Evolutionary conservation across 2,797 vertebrate species (phyloP), one percentile per base, ranked within the genome.

Genomic region (Hydrophis major): DNA sequence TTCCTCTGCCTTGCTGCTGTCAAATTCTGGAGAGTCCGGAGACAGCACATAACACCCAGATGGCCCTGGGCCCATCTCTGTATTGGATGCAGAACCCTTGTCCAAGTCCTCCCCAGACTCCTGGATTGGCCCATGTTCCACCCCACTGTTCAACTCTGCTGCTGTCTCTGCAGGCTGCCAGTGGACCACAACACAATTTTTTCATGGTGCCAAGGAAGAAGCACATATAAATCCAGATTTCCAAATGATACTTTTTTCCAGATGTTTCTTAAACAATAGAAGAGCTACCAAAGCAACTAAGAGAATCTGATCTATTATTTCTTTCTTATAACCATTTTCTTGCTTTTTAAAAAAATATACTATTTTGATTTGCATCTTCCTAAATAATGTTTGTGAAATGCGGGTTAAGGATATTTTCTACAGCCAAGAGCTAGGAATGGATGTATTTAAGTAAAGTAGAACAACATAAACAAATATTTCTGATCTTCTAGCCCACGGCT

Each of bases 391-490:
- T 7, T 74, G 32, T 74, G 69, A 74, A 37, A 74, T 78, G 18
- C 32, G 10, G 18, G 1, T 78, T 42, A 78, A 74, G 14, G 69
- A 18, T 6, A 74, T 37, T 74, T 16, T 78, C 11, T 63, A n/a
- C 53, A 83, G 16, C 78, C 27, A 28, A 18, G 10, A 86, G 16
- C 69, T 28, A 11, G 87, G 56, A 42, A 8, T 87, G 13, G 53
- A 5, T 42, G 12, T 27, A 63, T 53, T 50, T 66, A 93, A 0
- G 0, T 59, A 88, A 18, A 66, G 90, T 91, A 56, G 87, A 91
- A 14, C 92, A 92, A 27, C 22, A 28, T 90, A 92, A 83, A n/a
- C 12, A 78, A 86, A 91, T 89, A 92, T 92, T 16, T 32, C 90
- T 94, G 91, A 20, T 94, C 22, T 59, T 88, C 92, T 63, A 60